Evolutionary conservation across 2,888 invertebrate genomes (phyloP).

Genomic region (Drosophila kambysellisi): DNA sequence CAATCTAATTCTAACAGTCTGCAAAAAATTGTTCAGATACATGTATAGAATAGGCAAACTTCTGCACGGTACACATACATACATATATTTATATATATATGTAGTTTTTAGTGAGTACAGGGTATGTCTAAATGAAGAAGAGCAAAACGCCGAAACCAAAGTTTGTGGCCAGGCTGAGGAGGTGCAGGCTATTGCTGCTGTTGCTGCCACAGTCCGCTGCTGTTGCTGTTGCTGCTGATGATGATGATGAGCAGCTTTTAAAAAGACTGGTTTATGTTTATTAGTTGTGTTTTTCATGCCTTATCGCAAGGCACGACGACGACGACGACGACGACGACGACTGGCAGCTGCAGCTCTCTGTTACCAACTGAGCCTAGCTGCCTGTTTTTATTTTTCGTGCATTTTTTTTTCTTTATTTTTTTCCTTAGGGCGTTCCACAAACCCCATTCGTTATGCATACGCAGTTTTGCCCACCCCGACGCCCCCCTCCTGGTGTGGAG

Average conservation of each 20-base stretch:
- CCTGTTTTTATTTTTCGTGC: slow-evolving; percentile 1
- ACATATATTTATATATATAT: neutral
- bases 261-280: slow-evolving; percentile 80
- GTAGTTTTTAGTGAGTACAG: neutral
- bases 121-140: neutral
- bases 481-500: neutral
- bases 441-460: slow-evolving; percentile 41
- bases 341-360: slow-evolving; percentile 24
- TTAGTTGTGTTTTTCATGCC: slow-evolving; percentile 79
- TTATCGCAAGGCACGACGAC: slow-evolving; percentile 58
- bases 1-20: neutral
- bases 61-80: neutral
- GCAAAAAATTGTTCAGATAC: neutral
- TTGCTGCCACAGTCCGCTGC: slow-evolving; percentile 15
- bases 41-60: neutral
- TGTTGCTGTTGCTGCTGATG: slow-evolving; percentile 41
- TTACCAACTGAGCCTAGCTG: slow-evolving; percentile 39
- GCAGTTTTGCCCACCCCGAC: neutral
- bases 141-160: neutral
- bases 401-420: neutral
- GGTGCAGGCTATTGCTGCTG: slow-evolving; percentile 28
- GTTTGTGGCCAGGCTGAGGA: slow-evolving; percentile 10
- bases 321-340: slow-evolving; percentile 28
- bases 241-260: slow-evolving; percentile 80
- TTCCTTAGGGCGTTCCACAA: slow-evolving; percentile 37